Evolutionary conservation across 2,113 vertebrate species (phyloP).

Genomic region (Erythrocercus mccallii): DNA sequence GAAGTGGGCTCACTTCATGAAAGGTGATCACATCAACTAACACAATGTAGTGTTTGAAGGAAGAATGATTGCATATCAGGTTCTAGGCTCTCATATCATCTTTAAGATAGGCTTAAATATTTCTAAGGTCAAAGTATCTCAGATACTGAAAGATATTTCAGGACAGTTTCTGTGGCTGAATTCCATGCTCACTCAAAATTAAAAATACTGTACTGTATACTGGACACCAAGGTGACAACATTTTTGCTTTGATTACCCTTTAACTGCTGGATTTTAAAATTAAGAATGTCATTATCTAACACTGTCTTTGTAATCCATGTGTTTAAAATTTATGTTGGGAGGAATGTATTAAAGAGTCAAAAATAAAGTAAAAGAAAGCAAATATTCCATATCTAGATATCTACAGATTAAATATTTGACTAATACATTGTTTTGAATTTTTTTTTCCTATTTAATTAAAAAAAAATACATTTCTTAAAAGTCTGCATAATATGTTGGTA

Average conservation of each 20-base stretch:
- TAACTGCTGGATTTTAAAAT: neutral
- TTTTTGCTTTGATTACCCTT: neutral
- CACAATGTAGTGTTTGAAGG: neutral
- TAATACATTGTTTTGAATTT: neutral
- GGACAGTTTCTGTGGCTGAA: neutral
- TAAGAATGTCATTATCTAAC: neutral
- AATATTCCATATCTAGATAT: neutral
- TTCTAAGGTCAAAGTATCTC: neutral
- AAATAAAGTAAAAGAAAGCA: neutral
- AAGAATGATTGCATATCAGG: neutral
- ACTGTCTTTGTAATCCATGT: neutral
- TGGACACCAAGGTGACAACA: neutral
- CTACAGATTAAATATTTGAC: neutral
- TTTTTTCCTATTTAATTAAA: neutral
- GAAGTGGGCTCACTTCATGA: neutral
- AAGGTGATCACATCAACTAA: neutral
- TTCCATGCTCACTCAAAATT: neutral
- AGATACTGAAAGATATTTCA: neutral
- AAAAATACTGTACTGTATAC: neutral
- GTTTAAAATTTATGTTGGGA: neutral
- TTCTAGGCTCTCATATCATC: neutral
- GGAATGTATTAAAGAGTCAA: neutral
- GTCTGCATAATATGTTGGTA: neutral
- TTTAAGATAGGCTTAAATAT: neutral
- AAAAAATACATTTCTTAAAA: accelerated